Conservation (phyloP, 2,113 vertebrate genomes). For the Rhipidura dahli region DNA sequence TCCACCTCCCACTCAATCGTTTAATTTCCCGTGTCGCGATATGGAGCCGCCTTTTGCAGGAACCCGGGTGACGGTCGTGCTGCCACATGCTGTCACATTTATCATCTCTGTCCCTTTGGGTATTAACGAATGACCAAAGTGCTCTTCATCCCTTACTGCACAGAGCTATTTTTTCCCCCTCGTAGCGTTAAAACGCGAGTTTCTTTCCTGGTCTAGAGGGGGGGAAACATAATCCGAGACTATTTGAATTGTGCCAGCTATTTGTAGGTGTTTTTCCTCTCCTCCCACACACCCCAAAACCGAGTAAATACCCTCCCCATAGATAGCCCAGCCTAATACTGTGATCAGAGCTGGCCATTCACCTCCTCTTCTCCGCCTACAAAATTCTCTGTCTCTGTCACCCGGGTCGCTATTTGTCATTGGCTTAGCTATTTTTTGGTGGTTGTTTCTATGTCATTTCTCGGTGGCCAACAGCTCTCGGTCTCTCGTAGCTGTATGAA, state of each 20-base stretch:
- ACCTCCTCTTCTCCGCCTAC: conserved; percentile 65
- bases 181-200: conserved; percentile 2
- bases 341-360: conserved; percentile 58
- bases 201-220: conserved; percentile 3
- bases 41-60: conserved; percentile 35
- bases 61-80: conserved; percentile 30
- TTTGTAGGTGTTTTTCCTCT: conserved; percentile 56
- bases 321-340: conserved; percentile 18
- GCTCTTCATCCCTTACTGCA: not conserved
- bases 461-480: conserved; percentile 38
- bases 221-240: not conserved
- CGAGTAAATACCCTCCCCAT: conserved; percentile 41
- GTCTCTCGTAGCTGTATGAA: not conserved
- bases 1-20: conserved; percentile 14
- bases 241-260: conserved; percentile 34
- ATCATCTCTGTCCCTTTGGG: conserved; percentile 31
- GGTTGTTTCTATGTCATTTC: conserved; percentile 52
- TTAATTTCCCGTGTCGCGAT: conserved; percentile 49
- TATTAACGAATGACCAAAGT: conserved; percentile 25
- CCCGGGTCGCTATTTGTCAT: conserved; percentile 57
- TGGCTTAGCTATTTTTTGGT: conserved; percentile 52
- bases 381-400: conserved; percentile 51
- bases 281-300: conserved; percentile 45
- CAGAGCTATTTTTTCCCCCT: not conserved
- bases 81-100: conserved; percentile 48